Base-by-base conservation (phyloP, 1,140 invertebrate species). In the Hyposmocoma kahamanoa region DNA sequence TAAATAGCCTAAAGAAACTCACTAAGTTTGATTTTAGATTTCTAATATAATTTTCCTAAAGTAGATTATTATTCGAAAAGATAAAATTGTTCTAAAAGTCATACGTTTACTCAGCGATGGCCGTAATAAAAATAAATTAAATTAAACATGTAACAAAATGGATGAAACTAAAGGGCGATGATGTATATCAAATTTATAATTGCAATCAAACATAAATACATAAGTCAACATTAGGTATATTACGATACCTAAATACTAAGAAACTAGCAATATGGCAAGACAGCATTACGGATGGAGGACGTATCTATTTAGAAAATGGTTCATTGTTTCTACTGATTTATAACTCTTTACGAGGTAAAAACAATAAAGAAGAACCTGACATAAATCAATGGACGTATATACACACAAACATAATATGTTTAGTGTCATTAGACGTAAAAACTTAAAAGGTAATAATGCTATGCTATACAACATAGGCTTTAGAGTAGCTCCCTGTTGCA, bases 191-290 rank as follows among this genome's bases (percentile, higher is more conserved):
- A n/a, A n/a, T n/a, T n/a, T n/a, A n/a, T n/a, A 43, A 36, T 26
- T 24, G 45, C 49, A 50, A 55, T 53, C 42, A 50, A 55, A 62
- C 45, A 62, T 49, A 39, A 56, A 62, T 62, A 62, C 56, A 60
- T 56, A 59, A 13, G 32, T 63, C 58, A 50, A 54, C 45, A 57
- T 53, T 47, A 69, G 67, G 64, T 70, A 70, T 62, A 21, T 59
- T 59, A 42, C 51, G 60, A 68, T 76, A 76, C 64, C 63, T 72
- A 67, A 53, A 67, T 59, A 47, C 68, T 80, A 78, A 60, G 63
- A 72, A 74, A 76, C 75, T 81, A 79, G 69, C 62, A 68, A 67
- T 75, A 85, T 85, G 82, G 82, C 82, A 85, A 85, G 82, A 85
- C 73, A 78, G 67, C 71, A 80, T 73, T 81, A 79, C 63, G 62